Evolutionary conservation across 2,888 invertebrate species (phyloP).

Genomic region (Ophioninae sp.): DNA sequence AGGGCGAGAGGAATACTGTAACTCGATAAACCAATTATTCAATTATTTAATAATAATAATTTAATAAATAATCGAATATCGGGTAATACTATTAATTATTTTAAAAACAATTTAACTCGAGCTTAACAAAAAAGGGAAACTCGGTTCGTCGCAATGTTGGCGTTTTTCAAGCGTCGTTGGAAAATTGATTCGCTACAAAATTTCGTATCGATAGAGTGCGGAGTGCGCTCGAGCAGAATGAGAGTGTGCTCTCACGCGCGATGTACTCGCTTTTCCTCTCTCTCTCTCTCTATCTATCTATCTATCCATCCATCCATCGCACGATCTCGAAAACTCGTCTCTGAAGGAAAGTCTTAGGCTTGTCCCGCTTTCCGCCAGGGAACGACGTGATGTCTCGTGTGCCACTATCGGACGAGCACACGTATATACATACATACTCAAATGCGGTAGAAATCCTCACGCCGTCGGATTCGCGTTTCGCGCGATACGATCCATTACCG

Average conservation of each 20-base stretch:
- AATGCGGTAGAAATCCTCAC: neutral
- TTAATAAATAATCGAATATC: neutral
- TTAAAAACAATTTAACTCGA: neutral
- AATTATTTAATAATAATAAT: neutral
- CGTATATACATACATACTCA: neutral
- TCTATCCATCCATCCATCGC: neutral
- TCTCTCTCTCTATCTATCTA: neutral
- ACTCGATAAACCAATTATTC: constrained; percentile 67
- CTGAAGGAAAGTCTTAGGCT: constrained; percentile 44
- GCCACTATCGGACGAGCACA: constrained; percentile 6
- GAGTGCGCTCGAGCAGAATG: neutral
- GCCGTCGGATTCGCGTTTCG: neutral
- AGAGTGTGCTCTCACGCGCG: neutral
- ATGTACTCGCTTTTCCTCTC: neutral
- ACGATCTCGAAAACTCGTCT: constrained; percentile 22
- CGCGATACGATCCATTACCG: neutral
- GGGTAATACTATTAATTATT: neutral
- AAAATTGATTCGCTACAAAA: neutral
- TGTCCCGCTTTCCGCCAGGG: constrained; percentile 55
- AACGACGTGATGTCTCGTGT: constrained; percentile 21
- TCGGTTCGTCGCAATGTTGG: neutral
- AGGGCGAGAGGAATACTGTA: constrained; percentile 41
- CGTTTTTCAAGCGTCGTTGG: neutral
- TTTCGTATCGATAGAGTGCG: neutral
- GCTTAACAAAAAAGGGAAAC: neutral